Base-by-base conservation (phyloP, 2,113 vertebrate genomes). In the Ovibos moschatus region DNA sequence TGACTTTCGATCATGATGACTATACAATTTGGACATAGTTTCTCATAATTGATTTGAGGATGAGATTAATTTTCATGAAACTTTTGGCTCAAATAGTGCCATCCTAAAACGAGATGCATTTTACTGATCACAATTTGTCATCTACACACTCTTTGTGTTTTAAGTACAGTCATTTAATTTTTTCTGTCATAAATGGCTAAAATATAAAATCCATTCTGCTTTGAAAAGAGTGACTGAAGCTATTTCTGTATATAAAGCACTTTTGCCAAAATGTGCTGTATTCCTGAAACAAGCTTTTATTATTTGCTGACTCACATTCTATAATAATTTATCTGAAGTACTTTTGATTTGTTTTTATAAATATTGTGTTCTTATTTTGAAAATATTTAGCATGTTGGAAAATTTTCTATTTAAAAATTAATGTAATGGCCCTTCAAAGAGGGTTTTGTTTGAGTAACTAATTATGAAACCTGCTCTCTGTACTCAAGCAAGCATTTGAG, bases 331-430 rank as follows among this genome's bases (percentile, higher is more conserved):
- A 98, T 76, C 45, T 87, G 33, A 97, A 96, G 16, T 21, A 94
- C 78, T 82, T 96, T 94, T 87, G 79, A 95, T 78, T 10, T 91
- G 40, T 95, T 98, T 83, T 97, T 95, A 86, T 96, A 98, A 96
- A 94, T 98, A 95, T 43, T 87, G 10, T 92, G 57, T 78, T 97
- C 97, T 95, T 91, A 94, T 95, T 97, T 94, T 78, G 15, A 97
- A 97, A 95, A 15, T 81, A 87, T 89, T 96, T 95, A 93, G 47
- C 36, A 87, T 93, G 71, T 81, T 95, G 36, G 53, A 94, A 94
- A 96, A 76, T 21, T 92, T 91, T 85, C 88, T 83, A 91, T 62
- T 96, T 98, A 89, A 96, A 89, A 95, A 82, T 95, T 89, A 96
- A 55, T 86, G 91, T 95, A 97, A 94, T 93, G 50, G 36, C 23